A percentile compares a stretch with the other conserved stretches of the same genome.
Evolutionary conservation across 2,797 vertebrate species (phyloP).

Genomic region (Ptychobarbus kaznakovi): DNA sequence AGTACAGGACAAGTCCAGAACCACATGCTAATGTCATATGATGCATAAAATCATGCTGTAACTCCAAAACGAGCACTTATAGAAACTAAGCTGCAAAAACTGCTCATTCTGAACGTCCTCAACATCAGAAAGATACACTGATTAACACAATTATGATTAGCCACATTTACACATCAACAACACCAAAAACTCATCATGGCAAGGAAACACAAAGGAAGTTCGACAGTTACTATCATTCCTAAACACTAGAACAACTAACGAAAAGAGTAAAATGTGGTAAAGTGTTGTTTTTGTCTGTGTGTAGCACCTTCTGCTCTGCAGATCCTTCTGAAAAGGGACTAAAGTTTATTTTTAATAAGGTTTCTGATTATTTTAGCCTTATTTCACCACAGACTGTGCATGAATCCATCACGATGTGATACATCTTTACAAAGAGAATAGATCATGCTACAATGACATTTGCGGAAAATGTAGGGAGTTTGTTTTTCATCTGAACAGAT

Average conservation of each 20-base stretch:
- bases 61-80: not conserved
- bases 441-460: too few species aligned
- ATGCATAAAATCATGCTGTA: not conserved
- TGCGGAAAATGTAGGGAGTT: too few species aligned
- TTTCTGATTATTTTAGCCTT: not conserved
- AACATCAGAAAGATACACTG: not conserved
- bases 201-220: not conserved
- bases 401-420: not conserved
- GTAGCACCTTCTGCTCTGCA: not conserved
- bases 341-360: not conserved
- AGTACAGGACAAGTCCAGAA: not conserved
- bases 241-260: not conserved
- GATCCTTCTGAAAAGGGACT: not conserved
- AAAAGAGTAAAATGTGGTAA: not conserved
- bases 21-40: not conserved
- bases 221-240: not conserved
- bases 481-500: too few species aligned
- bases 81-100: not conserved
- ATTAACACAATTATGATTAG: not conserved
- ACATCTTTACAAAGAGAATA: not conserved
- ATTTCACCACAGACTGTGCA: not conserved
- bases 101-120: not conserved
- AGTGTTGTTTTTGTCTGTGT: not conserved
- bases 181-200: not conserved
- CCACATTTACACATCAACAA: not conserved